These are phyloP conservation scores for Tineola bisselliella DNA, from an alignment of 2,888 invertebrate genomes.

Conservation along the genomic window DNA sequence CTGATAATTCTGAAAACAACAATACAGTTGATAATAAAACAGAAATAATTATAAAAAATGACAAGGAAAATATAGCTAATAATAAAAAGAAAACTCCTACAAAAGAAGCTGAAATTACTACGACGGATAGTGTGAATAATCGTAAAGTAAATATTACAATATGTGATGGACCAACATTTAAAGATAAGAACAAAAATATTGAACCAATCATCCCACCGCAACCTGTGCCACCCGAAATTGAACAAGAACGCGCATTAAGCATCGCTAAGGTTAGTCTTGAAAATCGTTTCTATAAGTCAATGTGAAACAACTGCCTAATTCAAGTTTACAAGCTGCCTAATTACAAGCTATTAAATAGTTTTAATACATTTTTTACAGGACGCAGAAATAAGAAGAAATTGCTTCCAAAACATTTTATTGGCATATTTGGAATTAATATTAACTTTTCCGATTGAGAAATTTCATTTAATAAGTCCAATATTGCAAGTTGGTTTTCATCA, in stretches of 20 bases:
- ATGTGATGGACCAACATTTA: constrained; percentile 38
- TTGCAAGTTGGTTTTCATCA: constrained; percentile 52
- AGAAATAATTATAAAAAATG: constrained; percentile 15
- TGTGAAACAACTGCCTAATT: too few species aligned
- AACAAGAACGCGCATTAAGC: constrained; percentile 82
- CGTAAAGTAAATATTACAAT: constrained; percentile 53
- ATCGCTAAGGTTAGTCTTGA: constrained; percentile 75
- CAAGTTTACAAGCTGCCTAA: too few species aligned
- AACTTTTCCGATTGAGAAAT: constrained; percentile 70
- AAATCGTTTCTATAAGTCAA: too few species aligned
- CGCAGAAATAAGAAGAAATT: constrained; percentile 83
- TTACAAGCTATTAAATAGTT: too few species aligned
- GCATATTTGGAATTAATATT: constrained; percentile 83
- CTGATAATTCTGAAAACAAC: neutral
- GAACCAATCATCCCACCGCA: constrained; percentile 71
- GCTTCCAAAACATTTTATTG: constrained; percentile 86
- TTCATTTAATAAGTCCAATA: constrained; percentile 59
- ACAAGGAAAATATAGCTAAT: neutral
- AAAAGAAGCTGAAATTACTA: neutral
- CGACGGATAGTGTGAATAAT: constrained; percentile 24
- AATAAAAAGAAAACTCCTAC: neutral
- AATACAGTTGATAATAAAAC: neutral
- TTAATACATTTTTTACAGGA: constrained; percentile 71
- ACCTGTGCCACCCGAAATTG: constrained; percentile 83
- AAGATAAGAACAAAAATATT: constrained; percentile 31